Evolutionary conservation across 1,140 invertebrate genomes (phyloP), one percentile per base, ranked within the genome.

Genomic region (Leptoteleia sp.): DNA sequence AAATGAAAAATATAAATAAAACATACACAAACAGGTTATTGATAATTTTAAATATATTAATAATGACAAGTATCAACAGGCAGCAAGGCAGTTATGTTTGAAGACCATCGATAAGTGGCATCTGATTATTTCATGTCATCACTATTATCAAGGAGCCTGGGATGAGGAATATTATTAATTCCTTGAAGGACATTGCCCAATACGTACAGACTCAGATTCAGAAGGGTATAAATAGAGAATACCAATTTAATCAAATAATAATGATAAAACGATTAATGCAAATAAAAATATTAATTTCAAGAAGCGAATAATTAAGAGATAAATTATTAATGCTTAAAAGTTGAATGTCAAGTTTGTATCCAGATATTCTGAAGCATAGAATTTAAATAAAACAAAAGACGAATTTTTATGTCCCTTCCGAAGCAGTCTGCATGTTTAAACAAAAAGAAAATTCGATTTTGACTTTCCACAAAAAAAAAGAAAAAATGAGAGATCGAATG

Each of bases 51-150:
- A 42, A 61, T 9, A 47, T 79, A 83, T 82, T 82, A 83, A 81
- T 79, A 82, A 64, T 62, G 73, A 81, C 82, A 70, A 73, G 42
- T 80, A 84, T 83, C 83, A 84, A 86, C 87, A 89, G 83, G 88
- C 88, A 89, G 83, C 87, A 89, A 79, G 83, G 84, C 87, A 89
- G 81, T 87, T 85, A 84, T 76, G 27, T 75, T 27, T 67, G 55
- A 71, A 83, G 78, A 85, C 81, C 82, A 85, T 84, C 70, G 79
- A 84, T 79, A 80, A 83, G 76, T 78, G 68, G 35, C 64, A 57
- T 55, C 50, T 42, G 65, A 79, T 47, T 72, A 80, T 72, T 57
- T 70, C 25, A 64, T 54, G 61, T 67, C 31, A 73, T 70, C 50
- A 61, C 42, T 68, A 67, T 68, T 72, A 8, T 62, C 19, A 42